Conservation (phyloP, 1,140 invertebrate species). For the Procambarus clarkii region DNA sequence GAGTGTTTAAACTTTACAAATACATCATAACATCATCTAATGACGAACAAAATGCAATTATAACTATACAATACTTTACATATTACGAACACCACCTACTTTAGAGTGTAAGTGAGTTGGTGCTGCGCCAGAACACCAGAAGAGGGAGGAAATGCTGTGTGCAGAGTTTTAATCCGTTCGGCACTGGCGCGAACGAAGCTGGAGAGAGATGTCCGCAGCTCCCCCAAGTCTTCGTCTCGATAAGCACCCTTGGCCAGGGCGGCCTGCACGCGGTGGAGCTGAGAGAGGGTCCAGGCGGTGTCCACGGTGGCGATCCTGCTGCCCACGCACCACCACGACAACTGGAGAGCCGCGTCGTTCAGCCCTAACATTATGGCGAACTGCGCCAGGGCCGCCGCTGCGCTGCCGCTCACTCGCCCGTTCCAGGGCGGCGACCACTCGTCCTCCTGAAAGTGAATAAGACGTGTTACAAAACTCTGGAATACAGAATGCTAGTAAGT, state of each 20-base stretch:
- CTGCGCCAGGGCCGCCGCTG: conserved; percentile 44
- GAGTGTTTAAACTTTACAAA: no score
- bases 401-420: conserved; percentile 16
- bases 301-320: conserved; percentile 39
- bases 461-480: no score
- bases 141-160: conserved; percentile 36
- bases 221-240: conserved; percentile 29
- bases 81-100: conserved; percentile 12
- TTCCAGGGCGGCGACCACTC: conserved; percentile 45
- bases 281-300: conserved; percentile 38
- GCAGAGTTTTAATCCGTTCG: conserved; percentile 48
- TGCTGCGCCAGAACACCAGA: conserved; percentile 42
- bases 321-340: conserved; percentile 50
- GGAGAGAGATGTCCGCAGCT: conserved; percentile 36
- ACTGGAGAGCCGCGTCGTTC: conserved; percentile 25
- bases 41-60: no score
- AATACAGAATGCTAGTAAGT: no score
- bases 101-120: conserved; percentile 48
- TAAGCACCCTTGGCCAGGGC: conserved; percentile 38
- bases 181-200: conserved; percentile 34
- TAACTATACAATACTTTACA: no score
- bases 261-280: conserved; percentile 38
- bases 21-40: no score
- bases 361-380: conserved; percentile 50
- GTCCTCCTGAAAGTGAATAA: neutral